Evolutionary conservation across 2,888 invertebrate species (phyloP).

Genomic region (Eurytoma californica): DNA sequence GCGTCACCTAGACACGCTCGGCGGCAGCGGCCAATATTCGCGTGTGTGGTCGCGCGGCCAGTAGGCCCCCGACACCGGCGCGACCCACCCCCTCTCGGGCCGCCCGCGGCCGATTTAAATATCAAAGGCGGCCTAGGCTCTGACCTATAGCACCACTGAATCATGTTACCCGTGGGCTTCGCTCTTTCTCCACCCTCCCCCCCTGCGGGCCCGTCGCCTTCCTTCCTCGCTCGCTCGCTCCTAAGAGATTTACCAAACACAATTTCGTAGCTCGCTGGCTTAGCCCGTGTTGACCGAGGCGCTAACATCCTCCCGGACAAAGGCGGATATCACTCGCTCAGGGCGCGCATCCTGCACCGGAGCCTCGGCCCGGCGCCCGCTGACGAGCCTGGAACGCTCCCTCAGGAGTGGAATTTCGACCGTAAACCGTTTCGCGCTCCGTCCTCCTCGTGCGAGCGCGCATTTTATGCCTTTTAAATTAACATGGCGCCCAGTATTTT

Average conservation of each 20-base stretch:
- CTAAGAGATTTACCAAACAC: constrained; percentile 63
- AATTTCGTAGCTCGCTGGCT: constrained; percentile 59
- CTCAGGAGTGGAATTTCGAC: neutral
- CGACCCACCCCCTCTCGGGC: constrained; percentile 2
- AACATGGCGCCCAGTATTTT: neutral
- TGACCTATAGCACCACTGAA: constrained; percentile 75
- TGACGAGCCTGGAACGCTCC: neutral
- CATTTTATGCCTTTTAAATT: neutral
- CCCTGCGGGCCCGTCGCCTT: neutral
- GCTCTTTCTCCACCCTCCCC: constrained; percentile 13
- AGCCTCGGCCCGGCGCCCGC: neutral
- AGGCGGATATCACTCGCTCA: constrained; percentile 48
- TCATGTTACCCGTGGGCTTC: constrained; percentile 72
- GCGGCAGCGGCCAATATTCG: constrained; percentile 67
- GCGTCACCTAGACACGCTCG: constrained; percentile 64
- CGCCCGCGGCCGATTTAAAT: constrained; percentile 70
- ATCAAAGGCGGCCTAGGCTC: constrained; percentile 74
- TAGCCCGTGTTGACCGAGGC: constrained; percentile 67
- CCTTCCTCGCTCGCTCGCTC: constrained; percentile 45
- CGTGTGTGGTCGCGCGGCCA: constrained; percentile 68
- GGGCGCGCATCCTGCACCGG: neutral
- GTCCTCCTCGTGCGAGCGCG: neutral
- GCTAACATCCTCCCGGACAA: constrained; percentile 66
- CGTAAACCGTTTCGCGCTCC: neutral
- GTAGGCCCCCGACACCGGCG: neutral